A percentile compares a stretch with the other conserved stretches of the same genome.
Conservation (phyloP, 2,113 vertebrate species). For the Elanus axillaris region DNA sequence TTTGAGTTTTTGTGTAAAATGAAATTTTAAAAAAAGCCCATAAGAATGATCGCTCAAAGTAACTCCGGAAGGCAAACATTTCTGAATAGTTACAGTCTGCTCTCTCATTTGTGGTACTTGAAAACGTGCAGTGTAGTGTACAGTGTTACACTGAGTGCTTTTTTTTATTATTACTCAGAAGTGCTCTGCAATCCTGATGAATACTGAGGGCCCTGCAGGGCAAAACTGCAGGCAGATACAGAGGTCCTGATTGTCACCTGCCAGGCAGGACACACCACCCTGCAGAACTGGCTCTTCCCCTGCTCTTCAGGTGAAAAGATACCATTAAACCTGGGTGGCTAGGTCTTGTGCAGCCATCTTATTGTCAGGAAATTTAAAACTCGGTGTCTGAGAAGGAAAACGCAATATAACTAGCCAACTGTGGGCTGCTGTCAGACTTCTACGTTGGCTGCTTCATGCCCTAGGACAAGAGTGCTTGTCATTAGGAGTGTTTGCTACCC, state of each 20-base stretch:
- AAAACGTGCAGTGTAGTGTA: rapidly evolving
- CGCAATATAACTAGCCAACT: rapidly evolving
- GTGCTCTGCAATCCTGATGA: neutral
- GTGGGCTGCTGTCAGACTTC: neutral
- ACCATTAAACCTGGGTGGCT: too few species aligned
- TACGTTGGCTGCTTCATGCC: rapidly evolving
- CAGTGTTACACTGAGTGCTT: neutral
- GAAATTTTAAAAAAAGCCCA: neutral
- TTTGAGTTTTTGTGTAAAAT: neutral
- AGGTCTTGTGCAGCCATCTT: neutral
- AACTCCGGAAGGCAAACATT: neutral
- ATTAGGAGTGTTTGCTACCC: neutral
- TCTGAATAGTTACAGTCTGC: neutral
- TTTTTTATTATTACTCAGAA: too few species aligned
- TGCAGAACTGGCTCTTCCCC: too few species aligned
- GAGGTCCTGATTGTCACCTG: neutral
- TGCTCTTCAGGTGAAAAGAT: neutral
- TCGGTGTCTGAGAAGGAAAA: too few species aligned
- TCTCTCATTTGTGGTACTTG: neutral
- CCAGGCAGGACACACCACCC: rapidly evolving
- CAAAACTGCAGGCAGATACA: rapidly evolving
- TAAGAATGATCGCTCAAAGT: neutral
- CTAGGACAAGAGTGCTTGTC: neutral
- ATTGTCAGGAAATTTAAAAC: neutral
- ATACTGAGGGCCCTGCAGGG: rapidly evolving